A percentile compares a stretch with the other conserved stretches of the same genome.
Conservation (phyloP, 2,888 invertebrate genomes). For the Elegia similella region DNA sequence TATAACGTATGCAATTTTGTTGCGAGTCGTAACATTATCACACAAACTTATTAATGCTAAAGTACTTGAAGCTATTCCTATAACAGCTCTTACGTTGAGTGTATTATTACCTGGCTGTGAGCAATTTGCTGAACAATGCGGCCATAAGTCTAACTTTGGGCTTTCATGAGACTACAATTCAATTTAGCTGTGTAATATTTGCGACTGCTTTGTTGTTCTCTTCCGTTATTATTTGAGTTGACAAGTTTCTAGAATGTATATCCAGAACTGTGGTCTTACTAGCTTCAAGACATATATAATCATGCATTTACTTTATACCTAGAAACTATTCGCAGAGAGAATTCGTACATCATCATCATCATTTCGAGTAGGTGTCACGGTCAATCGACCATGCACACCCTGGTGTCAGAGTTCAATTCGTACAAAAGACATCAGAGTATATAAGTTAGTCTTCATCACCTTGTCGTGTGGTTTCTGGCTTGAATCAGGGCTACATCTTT, state of each 20-base stretch:
- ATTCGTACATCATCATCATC: too few relatives aligned
- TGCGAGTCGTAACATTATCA: background rate
- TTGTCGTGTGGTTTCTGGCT: too few relatives aligned
- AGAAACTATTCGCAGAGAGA: too few relatives aligned
- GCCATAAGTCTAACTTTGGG: constrained; percentile 1
- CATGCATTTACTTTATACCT: background rate
- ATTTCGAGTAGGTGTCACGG: too few relatives aligned
- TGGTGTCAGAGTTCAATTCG: too few relatives aligned
- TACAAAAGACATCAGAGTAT: too few relatives aligned
- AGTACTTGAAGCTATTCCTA: background rate
- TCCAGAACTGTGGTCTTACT: too few relatives aligned
- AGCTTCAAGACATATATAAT: background rate
- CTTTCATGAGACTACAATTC: constrained; percentile 7
- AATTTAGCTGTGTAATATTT: constrained; percentile 4
- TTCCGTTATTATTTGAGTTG: background rate
- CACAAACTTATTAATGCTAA: background rate
- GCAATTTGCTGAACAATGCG: constrained; percentile 2
- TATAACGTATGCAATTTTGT: background rate
- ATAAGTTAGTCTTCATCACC: too few relatives aligned
- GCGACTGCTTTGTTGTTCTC: background rate
- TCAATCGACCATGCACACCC: too few relatives aligned
- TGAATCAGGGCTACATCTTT: too few relatives aligned
- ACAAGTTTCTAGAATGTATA: background rate
- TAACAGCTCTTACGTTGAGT: constrained; percentile 3
- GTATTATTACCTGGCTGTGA: background rate